Evolutionary conservation across 2,113 vertebrate species (phyloP).

Genomic region (Globicephala melas): DNA sequence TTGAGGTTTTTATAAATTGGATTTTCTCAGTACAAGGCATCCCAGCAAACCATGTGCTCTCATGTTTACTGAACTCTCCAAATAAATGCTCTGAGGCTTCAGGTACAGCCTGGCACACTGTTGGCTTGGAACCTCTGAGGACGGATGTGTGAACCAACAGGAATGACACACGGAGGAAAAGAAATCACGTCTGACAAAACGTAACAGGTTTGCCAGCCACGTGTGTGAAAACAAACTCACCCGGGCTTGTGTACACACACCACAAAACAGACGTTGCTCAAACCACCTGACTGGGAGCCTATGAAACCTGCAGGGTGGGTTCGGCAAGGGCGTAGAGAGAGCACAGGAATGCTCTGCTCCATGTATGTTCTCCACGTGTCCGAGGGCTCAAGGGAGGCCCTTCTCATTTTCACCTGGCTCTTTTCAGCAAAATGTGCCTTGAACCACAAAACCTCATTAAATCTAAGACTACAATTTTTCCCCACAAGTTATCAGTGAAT

Average conservation of each 20-base stretch:
- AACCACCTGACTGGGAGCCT: neutral
- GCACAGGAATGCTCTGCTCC: neutral
- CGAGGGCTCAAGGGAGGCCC: neutral
- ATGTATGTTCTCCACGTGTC: fast-evolving
- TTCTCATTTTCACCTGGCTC: neutral
- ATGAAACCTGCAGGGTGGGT: neutral
- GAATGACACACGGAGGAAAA: neutral
- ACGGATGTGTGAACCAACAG: neutral
- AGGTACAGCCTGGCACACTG: neutral
- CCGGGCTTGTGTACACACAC: neutral
- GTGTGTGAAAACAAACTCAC: neutral
- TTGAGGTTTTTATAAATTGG: neutral
- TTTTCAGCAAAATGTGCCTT: neutral
- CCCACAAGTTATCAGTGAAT: neutral
- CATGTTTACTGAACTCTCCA: neutral
- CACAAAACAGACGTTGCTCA: neutral
- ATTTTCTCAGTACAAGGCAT: neutral
- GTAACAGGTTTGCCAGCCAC: neutral
- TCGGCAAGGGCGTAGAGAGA: neutral
- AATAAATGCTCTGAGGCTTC: neutral
- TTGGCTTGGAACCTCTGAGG: too few species aligned
- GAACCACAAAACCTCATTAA: neutral
- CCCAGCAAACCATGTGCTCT: neutral
- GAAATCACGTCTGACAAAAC: neutral
- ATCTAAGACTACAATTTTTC: neutral